Evolutionary conservation across 1,140 invertebrate genomes (phyloP), one percentile per base, ranked within the genome.

Genomic region (Paralvinella palmiformis): DNA sequence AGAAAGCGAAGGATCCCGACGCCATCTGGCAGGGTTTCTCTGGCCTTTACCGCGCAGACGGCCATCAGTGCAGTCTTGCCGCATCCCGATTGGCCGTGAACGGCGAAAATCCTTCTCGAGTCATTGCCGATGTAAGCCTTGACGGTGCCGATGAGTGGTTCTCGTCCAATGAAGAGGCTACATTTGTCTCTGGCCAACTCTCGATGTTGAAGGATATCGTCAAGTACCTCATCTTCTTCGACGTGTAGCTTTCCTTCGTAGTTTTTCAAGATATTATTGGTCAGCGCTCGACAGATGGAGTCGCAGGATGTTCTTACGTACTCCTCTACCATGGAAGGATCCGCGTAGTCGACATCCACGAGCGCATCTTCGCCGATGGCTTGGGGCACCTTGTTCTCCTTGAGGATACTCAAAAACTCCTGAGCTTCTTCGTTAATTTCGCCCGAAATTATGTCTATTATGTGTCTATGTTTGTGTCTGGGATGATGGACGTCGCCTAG

Each of bases 11-110:
- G 72, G 22, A 85, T 73, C 4, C 85, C 70, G 65, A 83, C 80
- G 10, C 85, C 81, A 69, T 89, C 86, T 1, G 86, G 85, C 64
- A 85, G 81, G 85, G 86, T 88, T 65, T 75, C 82, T 71, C 83
- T 84, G 75, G 81, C 86, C 67, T 78, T 83, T 64, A 86, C 83
- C 37, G 84, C 84, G 7, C 87, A 84, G 63, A 87, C 83, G 2
- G 88, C 88, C 10, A 89, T 81, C 5, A 90, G 77, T 2, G 88
- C 87, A 5, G 87, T 88, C 77, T 91, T 91, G 0, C 89, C 89
- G 74, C 88, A 88, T 13, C 89, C 89, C 17, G 84, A 82, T 27
- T 86, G 84, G 0, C 89, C 89, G 60, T 88, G 85, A 31, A 91
- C 73, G 17, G 90, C 84, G 56, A 91, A 53, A 53, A 53, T 13